Evolutionary conservation across 2,888 invertebrate species (phyloP).

Genomic region (Sesia apiformis): DNA sequence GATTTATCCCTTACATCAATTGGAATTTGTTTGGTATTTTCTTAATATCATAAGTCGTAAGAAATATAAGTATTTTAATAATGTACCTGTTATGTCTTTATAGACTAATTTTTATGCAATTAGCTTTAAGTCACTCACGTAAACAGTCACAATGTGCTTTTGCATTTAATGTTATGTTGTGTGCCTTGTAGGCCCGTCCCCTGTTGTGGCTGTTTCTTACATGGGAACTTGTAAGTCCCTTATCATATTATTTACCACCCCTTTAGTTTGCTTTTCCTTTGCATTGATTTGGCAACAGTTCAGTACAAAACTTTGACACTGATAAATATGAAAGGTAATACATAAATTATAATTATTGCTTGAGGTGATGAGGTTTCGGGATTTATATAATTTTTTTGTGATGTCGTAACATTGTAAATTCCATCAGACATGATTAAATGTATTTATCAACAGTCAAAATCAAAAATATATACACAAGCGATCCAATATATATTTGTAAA

Average conservation of each 20-base stretch:
- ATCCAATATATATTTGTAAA: too few species aligned
- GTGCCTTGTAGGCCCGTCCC: slow-evolving; percentile 64
- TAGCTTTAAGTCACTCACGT: not conserved
- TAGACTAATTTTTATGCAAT: not conserved
- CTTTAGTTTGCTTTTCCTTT: not conserved
- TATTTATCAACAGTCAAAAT: not conserved
- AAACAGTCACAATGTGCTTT: not conserved
- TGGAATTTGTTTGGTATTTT: too few species aligned
- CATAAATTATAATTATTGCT: not conserved
- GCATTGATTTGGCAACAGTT: not conserved
- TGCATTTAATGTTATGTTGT: slow-evolving; percentile 41
- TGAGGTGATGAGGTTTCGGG: not conserved
- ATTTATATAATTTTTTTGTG: not conserved
- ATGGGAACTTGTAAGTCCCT: slow-evolving; percentile 72
- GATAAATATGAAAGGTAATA: not conserved
- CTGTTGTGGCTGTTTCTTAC: slow-evolving; percentile 74
- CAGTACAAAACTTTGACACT: not conserved
- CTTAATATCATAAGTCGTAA: too few species aligned
- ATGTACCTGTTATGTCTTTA: not conserved
- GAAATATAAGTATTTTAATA: too few species aligned
- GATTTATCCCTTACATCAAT: too few species aligned
- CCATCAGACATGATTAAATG: not conserved
- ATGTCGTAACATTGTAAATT: not conserved
- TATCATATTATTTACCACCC: not conserved
- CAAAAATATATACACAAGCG: too few species aligned